Percentiles rank a stretch among this genome's conserved stretches.
Conservation (phyloP, 1,140 invertebrate species). For the Psilanteris sp. region DNA sequence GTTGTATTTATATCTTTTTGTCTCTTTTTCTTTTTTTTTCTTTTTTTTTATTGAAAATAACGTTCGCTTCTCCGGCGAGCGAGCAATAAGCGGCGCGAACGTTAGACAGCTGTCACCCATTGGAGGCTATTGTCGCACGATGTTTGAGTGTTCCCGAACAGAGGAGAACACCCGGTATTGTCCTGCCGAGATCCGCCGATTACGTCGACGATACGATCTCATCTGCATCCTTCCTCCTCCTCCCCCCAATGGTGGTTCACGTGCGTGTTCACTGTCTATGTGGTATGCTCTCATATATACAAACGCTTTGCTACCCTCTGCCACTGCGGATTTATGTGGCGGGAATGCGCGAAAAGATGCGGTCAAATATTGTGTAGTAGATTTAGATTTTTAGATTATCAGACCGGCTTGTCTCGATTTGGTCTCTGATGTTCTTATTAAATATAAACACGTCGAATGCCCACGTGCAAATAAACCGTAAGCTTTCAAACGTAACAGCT, state of each 20-base stretch:
- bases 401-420: slow-evolving; percentile 6
- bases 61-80: slow-evolving; percentile 37
- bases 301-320: slow-evolving; percentile 39
- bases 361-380: slow-evolving; percentile 48
- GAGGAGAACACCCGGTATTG: slow-evolving; percentile 78
- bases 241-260: slow-evolving; percentile 8
- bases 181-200: slow-evolving; percentile 77
- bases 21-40: slow-evolving; percentile 7
- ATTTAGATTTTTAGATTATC: slow-evolving; percentile 51
- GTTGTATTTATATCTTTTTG: slow-evolving; percentile 29
- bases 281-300: slow-evolving; percentile 24
- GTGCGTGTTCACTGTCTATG: slow-evolving; percentile 24
- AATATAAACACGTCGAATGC: slow-evolving; percentile 32
- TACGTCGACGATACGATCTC: slow-evolving; percentile 77
- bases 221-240: slow-evolving; percentile 74
- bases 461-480: slow-evolving; percentile 10
- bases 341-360: slow-evolving; percentile 47
- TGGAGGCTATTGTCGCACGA: slow-evolving; percentile 76
- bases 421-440: slow-evolving; percentile 33
- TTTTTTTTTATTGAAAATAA: slow-evolving; percentile 52
- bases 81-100: slow-evolving; percentile 59
- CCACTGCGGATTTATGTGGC: slow-evolving; percentile 23
- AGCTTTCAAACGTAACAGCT: no score
- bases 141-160: slow-evolving; percentile 79
- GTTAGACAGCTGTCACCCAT: slow-evolving; percentile 78